Conservation (phyloP, 1,140 invertebrate species). For the Drosophila hydei region DNA sequence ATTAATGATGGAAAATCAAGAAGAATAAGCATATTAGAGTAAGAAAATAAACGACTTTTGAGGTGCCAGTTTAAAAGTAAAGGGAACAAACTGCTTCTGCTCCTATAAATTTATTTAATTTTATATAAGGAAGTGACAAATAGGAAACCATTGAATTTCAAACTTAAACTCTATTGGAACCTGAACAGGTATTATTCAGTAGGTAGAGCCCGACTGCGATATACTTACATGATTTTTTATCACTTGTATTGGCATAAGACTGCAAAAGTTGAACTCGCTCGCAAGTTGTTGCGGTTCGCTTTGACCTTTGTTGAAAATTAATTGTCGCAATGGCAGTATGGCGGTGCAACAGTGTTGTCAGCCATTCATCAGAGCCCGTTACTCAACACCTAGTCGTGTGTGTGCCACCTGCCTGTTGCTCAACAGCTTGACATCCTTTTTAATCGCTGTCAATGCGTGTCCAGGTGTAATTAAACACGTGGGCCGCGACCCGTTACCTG, state of each 20-base stretch:
- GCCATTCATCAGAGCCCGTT: neutral
- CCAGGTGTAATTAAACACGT: conserved; percentile 74
- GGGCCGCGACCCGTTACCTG: conserved; percentile 34
- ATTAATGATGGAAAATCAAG: too few relatives aligned
- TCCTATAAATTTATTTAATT: too few relatives aligned
- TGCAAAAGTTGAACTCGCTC: conserved; percentile 9
- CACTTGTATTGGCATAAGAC: conserved; percentile 18
- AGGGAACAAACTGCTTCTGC: too few relatives aligned
- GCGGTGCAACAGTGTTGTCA: conserved; percentile 42
- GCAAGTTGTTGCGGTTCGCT: neutral
- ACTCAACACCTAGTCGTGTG: neutral
- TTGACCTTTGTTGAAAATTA: conserved; percentile 38
- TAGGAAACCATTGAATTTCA: too few relatives aligned
- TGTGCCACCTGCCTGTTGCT: conserved; percentile 33
- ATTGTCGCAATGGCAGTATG: conserved; percentile 33
- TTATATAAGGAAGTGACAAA: too few relatives aligned
- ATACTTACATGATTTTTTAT: conserved; percentile 7
- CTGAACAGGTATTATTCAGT: too few relatives aligned
- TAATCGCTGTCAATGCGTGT: conserved; percentile 73
- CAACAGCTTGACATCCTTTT: conserved; percentile 56
- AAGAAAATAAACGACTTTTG: too few relatives aligned
- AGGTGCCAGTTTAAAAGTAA: too few relatives aligned
- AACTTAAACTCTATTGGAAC: too few relatives aligned
- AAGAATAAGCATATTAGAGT: too few relatives aligned
- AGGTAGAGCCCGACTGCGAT: too few relatives aligned